These are phyloP conservation scores for Drusus annulatus DNA, from an alignment of 1,140 invertebrate genomes.

Conservation along the genomic window DNA sequence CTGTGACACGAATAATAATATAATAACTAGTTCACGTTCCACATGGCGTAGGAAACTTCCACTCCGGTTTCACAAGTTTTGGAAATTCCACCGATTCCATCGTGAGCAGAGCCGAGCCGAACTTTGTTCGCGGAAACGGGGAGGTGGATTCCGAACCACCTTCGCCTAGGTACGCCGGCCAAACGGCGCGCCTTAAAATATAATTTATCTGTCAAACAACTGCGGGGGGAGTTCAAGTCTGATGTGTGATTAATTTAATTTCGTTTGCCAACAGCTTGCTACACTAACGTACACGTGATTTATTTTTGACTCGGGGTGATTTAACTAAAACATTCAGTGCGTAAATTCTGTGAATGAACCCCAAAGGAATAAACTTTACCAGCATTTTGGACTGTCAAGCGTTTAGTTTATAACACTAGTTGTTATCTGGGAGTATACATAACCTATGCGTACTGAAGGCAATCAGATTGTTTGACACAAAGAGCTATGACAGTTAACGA, in stretches of 20 bases:
- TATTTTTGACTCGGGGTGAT: too few species aligned
- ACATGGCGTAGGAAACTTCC: not conserved
- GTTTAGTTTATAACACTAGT: too few species aligned
- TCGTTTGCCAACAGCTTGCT: not conserved
- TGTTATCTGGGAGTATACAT: too few species aligned
- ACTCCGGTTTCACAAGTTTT: not conserved
- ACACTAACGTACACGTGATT: not conserved
- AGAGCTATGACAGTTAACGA: too few species aligned
- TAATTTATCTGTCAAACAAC: slow-evolving; percentile 11
- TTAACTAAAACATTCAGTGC: not conserved
- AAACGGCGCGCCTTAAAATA: not conserved
- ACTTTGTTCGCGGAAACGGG: not conserved
- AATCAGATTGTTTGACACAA: too few species aligned
- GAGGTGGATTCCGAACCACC: not conserved
- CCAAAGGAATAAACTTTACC: not conserved
- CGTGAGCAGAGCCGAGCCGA: not conserved
- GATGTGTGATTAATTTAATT: slow-evolving; percentile 23
- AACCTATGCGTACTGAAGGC: too few species aligned
- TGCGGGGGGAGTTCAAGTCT: not conserved
- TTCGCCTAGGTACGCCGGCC: not conserved
- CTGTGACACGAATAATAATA: too few species aligned
- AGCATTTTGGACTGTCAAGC: too few species aligned
- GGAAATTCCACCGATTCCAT: not conserved
- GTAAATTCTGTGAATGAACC: not conserved
- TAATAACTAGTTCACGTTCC: not conserved